A percentile compares a stretch with the other conserved stretches of the same genome.
These are phyloP conservation scores for Heliconius ismenius DNA, from an alignment of 2,888 invertebrate species.

Conservation along the genomic window DNA sequence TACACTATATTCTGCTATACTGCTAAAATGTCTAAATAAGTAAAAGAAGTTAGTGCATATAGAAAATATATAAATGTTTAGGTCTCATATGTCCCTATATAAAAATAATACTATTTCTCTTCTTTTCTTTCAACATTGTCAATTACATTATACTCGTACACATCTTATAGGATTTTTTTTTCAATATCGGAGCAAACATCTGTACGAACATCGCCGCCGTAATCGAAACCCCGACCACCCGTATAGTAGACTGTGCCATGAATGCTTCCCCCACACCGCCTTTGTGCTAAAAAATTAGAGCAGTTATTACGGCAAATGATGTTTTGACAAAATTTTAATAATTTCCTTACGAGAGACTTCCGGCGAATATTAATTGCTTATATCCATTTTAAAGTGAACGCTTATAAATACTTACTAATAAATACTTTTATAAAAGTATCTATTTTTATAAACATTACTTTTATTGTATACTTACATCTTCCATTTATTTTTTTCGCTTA, in stretches of 20 bases:
- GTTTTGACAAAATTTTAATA: background rate
- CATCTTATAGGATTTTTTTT: background rate
- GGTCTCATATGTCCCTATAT: too few relatives aligned
- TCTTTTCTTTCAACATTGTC: background rate
- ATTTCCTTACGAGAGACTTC: background rate
- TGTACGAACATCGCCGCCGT: background rate
- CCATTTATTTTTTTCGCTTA: too few relatives aligned
- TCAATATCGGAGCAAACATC: background rate
- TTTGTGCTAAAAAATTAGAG: background rate
- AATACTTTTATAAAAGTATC: background rate
- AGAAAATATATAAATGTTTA: background rate
- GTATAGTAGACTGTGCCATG: background rate
- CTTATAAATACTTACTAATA: background rate
- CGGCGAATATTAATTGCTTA: conserved; percentile 7
- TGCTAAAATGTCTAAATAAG: too few relatives aligned
- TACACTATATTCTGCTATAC: too few relatives aligned
- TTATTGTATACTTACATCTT: too few relatives aligned
- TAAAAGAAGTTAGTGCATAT: too few relatives aligned
- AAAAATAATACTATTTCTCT: background rate
- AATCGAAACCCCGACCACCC: conserved; percentile 19
- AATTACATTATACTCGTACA: background rate
- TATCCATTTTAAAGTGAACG: background rate
- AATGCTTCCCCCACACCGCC: background rate
- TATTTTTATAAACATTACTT: background rate
- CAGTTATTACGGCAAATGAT: background rate